These are phyloP conservation scores for Saccostrea cuccullata DNA, from an alignment of 1,140 invertebrate genomes.

Conservation along the genomic window DNA sequence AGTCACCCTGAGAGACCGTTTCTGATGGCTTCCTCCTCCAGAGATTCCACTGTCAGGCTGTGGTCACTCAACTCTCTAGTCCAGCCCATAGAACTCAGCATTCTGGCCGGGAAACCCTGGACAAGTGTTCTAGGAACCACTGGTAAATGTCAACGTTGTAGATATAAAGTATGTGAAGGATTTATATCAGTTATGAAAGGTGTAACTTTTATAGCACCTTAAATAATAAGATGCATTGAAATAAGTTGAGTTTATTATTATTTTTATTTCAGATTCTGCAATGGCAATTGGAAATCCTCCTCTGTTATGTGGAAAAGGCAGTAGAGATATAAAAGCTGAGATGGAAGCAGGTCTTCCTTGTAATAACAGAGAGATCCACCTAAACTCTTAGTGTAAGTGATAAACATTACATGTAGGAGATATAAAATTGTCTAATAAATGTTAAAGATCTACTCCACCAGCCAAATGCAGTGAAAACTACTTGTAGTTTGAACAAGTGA, in stretches of 20 bases:
- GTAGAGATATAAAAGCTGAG: slow-evolving; percentile 61
- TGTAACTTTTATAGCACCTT: no score
- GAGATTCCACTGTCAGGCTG: slow-evolving; percentile 80
- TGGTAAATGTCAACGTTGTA: slow-evolving; percentile 59
- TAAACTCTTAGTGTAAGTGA: no score
- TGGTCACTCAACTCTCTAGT: slow-evolving; percentile 78
- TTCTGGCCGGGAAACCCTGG: slow-evolving; percentile 75
- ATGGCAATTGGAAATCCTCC: slow-evolving; percentile 62
- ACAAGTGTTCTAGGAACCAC: slow-evolving; percentile 71
- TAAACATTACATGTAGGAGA: no score
- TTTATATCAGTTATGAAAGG: no score
- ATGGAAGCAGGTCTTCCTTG: slow-evolving; percentile 55
- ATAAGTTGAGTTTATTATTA: no score
- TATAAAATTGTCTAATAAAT: no score
- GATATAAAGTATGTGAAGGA: no score
- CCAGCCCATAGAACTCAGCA: slow-evolving; percentile 76
- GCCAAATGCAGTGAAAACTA: no score
- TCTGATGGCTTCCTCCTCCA: slow-evolving; percentile 78
- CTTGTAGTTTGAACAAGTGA: no score
- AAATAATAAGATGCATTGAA: no score
- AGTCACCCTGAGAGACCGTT: slow-evolving; percentile 79
- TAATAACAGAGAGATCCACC: slow-evolving; percentile 46
- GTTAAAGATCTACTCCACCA: no score
- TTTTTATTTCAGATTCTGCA: slow-evolving; percentile 61
- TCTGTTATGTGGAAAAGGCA: slow-evolving; percentile 66